These are phyloP conservation scores for Galago senegalensis DNA, from an alignment of 2,797 vertebrate genomes.

Conservation along the genomic window DNA sequence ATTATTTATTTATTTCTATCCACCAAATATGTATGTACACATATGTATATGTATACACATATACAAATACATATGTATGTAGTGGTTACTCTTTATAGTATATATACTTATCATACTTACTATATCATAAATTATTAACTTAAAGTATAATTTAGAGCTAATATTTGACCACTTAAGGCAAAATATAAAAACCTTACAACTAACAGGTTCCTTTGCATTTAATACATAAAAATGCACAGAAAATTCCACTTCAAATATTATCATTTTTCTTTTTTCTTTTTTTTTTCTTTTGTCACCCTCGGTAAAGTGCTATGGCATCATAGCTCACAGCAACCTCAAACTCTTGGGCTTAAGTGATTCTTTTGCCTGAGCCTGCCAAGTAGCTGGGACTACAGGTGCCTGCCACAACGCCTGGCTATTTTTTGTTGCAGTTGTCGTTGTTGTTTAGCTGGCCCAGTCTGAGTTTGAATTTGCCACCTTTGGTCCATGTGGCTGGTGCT, in stretches of 20 bases:
- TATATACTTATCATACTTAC: not conserved
- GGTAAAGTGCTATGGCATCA: too few relatives aligned
- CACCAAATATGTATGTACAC: not conserved
- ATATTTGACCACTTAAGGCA: not conserved
- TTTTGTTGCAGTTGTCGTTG: too few relatives aligned
- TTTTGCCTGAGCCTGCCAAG: too few relatives aligned
- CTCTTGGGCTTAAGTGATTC: too few relatives aligned
- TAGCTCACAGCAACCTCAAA: too few relatives aligned
- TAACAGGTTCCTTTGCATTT: not conserved
- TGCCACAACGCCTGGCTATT: too few relatives aligned
- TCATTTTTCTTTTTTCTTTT: not conserved
- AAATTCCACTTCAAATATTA: not conserved
- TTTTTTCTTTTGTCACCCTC: too few relatives aligned
- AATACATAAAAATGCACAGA: not conserved
- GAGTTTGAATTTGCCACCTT: too few relatives aligned
- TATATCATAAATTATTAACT: not conserved
- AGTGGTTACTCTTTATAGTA: not conserved
- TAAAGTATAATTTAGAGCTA: conserved; percentile 11
- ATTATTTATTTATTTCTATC: too few relatives aligned
- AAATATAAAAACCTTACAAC: not conserved
- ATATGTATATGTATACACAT: not conserved
- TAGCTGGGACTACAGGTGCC: too few relatives aligned
- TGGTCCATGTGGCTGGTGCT: too few relatives aligned
- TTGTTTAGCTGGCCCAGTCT: too few relatives aligned
- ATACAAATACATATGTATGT: not conserved